Base-by-base conservation (phyloP, 2,888 invertebrate genomes). In the Chaetoderma sp. region DNA sequence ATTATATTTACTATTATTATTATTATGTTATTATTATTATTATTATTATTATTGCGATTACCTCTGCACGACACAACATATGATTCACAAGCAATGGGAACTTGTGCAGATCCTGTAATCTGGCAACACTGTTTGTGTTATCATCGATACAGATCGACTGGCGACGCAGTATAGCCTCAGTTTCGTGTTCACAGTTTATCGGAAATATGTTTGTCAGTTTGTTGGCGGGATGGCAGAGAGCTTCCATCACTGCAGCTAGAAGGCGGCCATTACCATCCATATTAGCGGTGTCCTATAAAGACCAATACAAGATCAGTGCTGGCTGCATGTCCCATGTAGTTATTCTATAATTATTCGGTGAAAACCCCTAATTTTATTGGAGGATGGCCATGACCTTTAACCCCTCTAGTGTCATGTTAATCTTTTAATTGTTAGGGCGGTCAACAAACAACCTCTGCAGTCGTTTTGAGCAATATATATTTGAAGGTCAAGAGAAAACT, bases 241-340 rank as follows among this genome's bases (percentile, higher is more conserved):
- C 93, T 47, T 94, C 93, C 68, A 95, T 89, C 2, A 95, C 92
- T 0, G 96, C 92, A 69, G 93, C 92, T 57, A 94, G 84, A 1
- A 94, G 87, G 60, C 92, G 89, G 77, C 91, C 91, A 78, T 83
- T 79, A 3, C 85, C 85, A 47, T 77, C 75, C 13, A 79, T 77
- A 64, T 81, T 81, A 49, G 76, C 68, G 72, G 78, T 77, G 18
- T 74, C 76, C 81, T 80, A 67, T 4, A 57, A 59, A 10, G 60
- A 33, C 18, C 13, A 55, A 44, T 36, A 10, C 13, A 36, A 36
- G n/a, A n/a, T n/a, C n/a, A n/a, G n/a, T n/a, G n/a, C n/a, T n/a
- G n/a, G n/a, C n/a, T n/a, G n/a, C n/a, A n/a, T n/a, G n/a, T n/a
- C n/a, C n/a, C n/a, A n/a, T n/a, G n/a, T n/a, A n/a, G n/a, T n/a